Evolutionary conservation across 2,797 vertebrate species (phyloP).

Genomic region (Ciconia nigra): DNA sequence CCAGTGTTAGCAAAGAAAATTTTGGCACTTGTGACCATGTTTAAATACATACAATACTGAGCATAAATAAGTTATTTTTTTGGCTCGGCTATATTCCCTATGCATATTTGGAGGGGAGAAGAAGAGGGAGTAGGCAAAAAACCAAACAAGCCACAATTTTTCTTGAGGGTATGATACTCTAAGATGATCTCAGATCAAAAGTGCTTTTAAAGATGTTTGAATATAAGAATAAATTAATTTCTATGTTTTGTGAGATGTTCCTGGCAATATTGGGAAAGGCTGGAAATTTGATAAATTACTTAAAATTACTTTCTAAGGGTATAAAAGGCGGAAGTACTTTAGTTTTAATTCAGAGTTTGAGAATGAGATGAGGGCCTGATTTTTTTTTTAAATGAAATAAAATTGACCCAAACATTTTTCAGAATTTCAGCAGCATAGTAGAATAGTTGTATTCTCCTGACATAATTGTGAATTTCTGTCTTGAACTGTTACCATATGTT

Average conservation of each 20-base stretch:
- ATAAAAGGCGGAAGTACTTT: neutral
- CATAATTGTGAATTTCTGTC: neutral
- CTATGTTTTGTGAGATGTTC: neutral
- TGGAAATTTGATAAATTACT: neutral
- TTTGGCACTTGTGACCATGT: neutral
- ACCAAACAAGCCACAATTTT: neutral
- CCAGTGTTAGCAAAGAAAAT: neutral
- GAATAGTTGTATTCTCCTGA: neutral
- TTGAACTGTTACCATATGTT: neutral
- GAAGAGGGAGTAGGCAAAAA: neutral
- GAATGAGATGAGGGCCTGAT: neutral
- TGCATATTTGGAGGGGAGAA: neutral
- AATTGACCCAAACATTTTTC: neutral
- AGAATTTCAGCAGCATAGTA: neutral
- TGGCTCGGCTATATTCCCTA: neutral
- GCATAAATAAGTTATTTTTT: neutral
- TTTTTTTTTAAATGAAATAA: neutral
- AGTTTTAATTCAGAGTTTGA: neutral
- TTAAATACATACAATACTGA: neutral
- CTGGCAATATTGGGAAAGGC: neutral
- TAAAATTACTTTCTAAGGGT: neutral
- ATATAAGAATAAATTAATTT: neutral
- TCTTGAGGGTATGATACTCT: neutral
- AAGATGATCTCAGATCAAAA: neutral
- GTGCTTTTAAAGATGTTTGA: neutral